Evolutionary conservation across 2,113 vertebrate species (phyloP), one percentile per base, ranked within the genome.

Genomic region (Microtus oregoni): DNA sequence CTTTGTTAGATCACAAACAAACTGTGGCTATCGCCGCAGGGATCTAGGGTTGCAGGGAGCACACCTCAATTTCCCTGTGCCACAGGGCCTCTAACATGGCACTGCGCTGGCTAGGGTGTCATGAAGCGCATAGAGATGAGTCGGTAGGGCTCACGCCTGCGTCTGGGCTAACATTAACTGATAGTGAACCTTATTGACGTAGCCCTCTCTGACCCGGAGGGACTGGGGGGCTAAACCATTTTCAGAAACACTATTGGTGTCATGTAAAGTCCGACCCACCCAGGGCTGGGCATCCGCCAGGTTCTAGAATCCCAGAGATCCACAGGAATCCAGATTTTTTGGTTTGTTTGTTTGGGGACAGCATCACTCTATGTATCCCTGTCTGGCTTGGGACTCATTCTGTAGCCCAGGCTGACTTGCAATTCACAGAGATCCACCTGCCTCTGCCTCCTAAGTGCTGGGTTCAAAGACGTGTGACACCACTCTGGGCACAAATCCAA

Each of bases 161-260:
- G 20, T 35, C 70, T 72, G 10, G 24, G 22, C n/a, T 1, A 41
- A 7, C 4, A 0, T 17, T 22, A 58, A 77, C 3, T 85, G 90
- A 73, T 10, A 0, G 3, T 0, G 63, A 52, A n/a, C 12, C 58
- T 38, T 3, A 17, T 10, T 50, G 72, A 6, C 7, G 7, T 22
- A 0, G 11, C 44, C n/a, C 9, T 1, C 9, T n/a, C 91, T 19
- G 30, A 32, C 11, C 9, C 58, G 3, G 32, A 19, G 12, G 78
- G 41, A 4, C 22, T 19, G 22, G 28, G n/a, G 32, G 85, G 32
- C 90, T 68, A 32, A 79, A 1, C 50, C 28, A 41, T 85, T 86
- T 63, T 47, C 5, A 30, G n/a, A 22, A 38, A n/a, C 50, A 50
- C 24, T 11, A 22, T 35, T 11, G 41, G 67, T 17, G 19, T 65